These are phyloP conservation scores for Uloborus plumipes DNA, from an alignment of 2,888 invertebrate species.

Conservation along the genomic window DNA sequence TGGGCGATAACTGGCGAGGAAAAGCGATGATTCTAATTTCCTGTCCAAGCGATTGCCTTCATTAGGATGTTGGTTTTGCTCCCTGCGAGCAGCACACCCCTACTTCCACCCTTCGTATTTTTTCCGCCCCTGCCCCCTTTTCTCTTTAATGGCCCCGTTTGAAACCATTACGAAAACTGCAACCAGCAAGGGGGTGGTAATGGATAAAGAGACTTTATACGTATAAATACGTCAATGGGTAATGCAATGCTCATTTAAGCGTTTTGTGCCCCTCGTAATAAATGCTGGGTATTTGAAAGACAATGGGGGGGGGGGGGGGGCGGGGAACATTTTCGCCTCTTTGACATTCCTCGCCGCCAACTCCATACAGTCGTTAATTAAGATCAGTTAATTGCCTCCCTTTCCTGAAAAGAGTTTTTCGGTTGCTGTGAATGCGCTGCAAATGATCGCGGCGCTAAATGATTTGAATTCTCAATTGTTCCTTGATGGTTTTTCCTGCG, in stretches of 20 bases:
- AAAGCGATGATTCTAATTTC: constrained; percentile 63
- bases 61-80: constrained; percentile 59
- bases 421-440: constrained; percentile 28
- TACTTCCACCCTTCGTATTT: not conserved
- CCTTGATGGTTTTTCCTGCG: constrained; percentile 11
- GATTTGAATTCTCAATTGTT: constrained; percentile 17
- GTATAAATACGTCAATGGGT: not conserved
- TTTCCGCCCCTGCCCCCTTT: constrained; percentile 17
- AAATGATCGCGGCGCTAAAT: constrained; percentile 19
- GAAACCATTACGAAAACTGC: constrained; percentile 7
- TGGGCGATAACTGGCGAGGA: constrained; percentile 28
- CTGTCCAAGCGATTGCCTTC: constrained; percentile 63
- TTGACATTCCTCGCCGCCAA: not conserved
- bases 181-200: constrained; percentile 15
- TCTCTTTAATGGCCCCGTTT: constrained; percentile 11
- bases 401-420: constrained; percentile 56
- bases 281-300: constrained; percentile 20
- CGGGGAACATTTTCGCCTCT: constrained; percentile 7
- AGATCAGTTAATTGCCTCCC: constrained; percentile 46
- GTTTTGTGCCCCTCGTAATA: constrained; percentile 33
- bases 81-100: constrained; percentile 24
- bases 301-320: not conserved
- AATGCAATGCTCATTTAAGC: constrained; percentile 30
- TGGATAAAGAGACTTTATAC: constrained; percentile 7
- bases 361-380: constrained; percentile 41